A percentile compares a stretch with the other conserved stretches of the same genome.
phyloP scores from a whole-genome alignment of 92 coral and sea anemone genomes.

The Epizoanthus stellaris region DNA sequence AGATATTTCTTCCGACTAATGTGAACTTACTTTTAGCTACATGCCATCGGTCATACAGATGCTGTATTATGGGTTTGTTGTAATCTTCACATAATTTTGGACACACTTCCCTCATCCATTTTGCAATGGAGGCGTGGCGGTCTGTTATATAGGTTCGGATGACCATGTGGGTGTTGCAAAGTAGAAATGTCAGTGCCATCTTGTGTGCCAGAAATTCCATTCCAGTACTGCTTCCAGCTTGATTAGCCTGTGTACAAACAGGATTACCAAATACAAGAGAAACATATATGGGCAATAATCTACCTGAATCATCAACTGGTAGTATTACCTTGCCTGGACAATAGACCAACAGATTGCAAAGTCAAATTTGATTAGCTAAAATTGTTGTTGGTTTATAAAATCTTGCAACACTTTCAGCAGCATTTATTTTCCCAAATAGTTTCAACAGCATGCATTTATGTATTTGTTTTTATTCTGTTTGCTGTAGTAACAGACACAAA shows the following conservation, averaged over 20 bases:
- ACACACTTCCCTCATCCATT: slow-evolving; percentile 55
- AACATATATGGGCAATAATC: no score
- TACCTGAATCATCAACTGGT: no score
- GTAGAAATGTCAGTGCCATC: slow-evolving; percentile 33
- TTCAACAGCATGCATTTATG: no score
- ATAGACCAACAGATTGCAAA: no score
- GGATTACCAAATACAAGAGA: no score
- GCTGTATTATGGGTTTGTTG: slow-evolving; percentile 21
- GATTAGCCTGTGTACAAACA: slow-evolving; percentile 46
- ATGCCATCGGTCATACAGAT: slow-evolving; percentile 53
- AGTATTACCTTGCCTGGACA: no score
- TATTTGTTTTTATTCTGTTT: no score
- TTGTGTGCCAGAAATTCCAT: slow-evolving; percentile 61
- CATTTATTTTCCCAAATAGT: no score
- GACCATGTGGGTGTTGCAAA: slow-evolving; percentile 45
- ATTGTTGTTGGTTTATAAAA: no score
- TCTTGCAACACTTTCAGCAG: no score
- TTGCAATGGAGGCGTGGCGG: slow-evolving; percentile 47
- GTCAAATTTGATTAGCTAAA: no score
- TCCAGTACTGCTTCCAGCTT: slow-evolving; percentile 63
- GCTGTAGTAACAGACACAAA: no score
- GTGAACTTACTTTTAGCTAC: slow-evolving; percentile 51
- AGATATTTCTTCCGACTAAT: neutral
- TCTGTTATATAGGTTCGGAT: slow-evolving; percentile 54
- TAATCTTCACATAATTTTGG: slow-evolving; percentile 29